A percentile compares a stretch with the other conserved stretches of the same genome.
Conservation (phyloP, 2,888 invertebrate genomes). For the Calameuta filiformis region DNA sequence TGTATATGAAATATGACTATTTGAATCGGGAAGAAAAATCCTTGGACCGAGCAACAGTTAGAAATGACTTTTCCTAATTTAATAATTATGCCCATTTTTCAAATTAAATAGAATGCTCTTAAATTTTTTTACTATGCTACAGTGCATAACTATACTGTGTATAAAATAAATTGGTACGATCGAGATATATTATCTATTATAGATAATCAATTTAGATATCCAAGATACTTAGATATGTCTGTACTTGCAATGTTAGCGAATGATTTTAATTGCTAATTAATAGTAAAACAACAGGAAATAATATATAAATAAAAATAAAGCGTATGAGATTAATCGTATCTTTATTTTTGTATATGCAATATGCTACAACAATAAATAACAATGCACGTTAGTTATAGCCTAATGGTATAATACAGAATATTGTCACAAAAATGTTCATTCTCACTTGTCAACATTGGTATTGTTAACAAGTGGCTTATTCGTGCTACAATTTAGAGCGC, state of each 20-base stretch:
- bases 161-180: no score
- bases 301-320: not conserved
- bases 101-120: no score
- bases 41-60: not conserved
- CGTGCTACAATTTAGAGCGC: not conserved
- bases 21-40: not conserved
- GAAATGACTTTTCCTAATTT: not conserved
- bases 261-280: not conserved
- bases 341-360: constrained; percentile 18
- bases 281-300: not conserved
- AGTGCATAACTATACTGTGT: no score
- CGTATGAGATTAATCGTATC: constrained; percentile 4
- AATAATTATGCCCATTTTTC: not conserved
- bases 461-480: not conserved
- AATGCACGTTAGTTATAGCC: constrained; percentile 15
- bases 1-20: not conserved
- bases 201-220: not conserved
- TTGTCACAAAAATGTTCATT: constrained; percentile 15
- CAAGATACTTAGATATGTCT: not conserved
- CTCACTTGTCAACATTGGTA: not conserved
- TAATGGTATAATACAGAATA: constrained; percentile 15
- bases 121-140: no score
- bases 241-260: not conserved
- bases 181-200: not conserved
- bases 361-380: constrained; percentile 16